Evolutionary conservation across 2,888 invertebrate species (phyloP).

Genomic region (Tetranychus truncatus): DNA sequence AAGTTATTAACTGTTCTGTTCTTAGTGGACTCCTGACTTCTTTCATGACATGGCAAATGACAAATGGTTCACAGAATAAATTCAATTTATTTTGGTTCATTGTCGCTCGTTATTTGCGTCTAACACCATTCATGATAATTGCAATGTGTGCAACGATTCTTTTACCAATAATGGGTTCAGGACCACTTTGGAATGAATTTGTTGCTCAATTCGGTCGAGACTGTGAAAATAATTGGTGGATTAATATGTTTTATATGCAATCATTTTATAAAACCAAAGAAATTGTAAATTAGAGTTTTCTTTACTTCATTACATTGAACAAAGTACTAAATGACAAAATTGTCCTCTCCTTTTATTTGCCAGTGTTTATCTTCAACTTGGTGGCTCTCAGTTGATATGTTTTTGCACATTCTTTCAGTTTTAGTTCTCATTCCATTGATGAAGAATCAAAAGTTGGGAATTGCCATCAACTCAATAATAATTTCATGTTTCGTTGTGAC

Average conservation of each 20-base stretch:
- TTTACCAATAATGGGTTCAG: constrained; percentile 17
- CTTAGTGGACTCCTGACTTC: constrained; percentile 16
- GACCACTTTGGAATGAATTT: constrained; percentile 19
- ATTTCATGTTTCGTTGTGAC: too few relatives aligned
- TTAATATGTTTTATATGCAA: constrained; percentile 19
- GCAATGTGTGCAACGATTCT: constrained; percentile 11
- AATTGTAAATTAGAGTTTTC: constrained; percentile 13
- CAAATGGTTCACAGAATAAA: background rate
- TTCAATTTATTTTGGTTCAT: constrained; percentile 15
- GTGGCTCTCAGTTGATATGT: constrained; percentile 21
- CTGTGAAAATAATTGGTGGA: constrained; percentile 22
- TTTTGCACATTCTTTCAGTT: constrained; percentile 13
- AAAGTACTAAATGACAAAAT: background rate
- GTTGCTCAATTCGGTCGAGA: constrained; percentile 4
- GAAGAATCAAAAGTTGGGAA: too few relatives aligned
- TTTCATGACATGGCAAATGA: constrained; percentile 15
- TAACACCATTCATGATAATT: constrained; percentile 17
- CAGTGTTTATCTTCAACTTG: constrained; percentile 20
- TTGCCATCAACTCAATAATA: too few relatives aligned
- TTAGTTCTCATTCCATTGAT: too few relatives aligned
- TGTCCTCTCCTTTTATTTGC: background rate
- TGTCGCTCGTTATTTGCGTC: constrained; percentile 14
- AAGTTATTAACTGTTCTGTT: constrained; percentile 1
- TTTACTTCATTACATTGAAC: background rate
- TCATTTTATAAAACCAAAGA: constrained; percentile 16